These are phyloP conservation scores for Lasius fuliginosus DNA, from an alignment of 2,888 invertebrate genomes.

Conservation along the genomic window DNA sequence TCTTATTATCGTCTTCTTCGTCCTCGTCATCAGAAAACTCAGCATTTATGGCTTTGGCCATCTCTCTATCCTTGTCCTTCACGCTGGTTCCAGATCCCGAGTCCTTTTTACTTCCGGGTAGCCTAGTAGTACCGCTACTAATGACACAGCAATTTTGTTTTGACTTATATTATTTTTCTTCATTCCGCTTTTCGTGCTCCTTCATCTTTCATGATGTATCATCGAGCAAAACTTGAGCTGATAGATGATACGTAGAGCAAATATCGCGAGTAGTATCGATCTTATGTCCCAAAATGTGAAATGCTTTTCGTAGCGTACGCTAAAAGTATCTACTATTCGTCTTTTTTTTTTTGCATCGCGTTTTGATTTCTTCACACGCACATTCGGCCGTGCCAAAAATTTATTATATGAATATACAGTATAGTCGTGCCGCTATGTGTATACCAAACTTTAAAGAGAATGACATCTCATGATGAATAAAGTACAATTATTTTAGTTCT, in stretches of 20 bases:
- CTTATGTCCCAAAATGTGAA: slow-evolving; percentile 74
- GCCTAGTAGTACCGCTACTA: slow-evolving; percentile 85
- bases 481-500: slow-evolving; percentile 75
- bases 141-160: slow-evolving; percentile 84
- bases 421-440: slow-evolving; percentile 69
- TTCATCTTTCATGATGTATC: slow-evolving; percentile 78
- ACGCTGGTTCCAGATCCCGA: slow-evolving; percentile 82
- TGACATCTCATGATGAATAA: slow-evolving; percentile 67
- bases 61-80: slow-evolving; percentile 85
- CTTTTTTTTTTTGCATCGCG: slow-evolving; percentile 75
- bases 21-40: slow-evolving; percentile 85
- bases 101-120: slow-evolving; percentile 86
- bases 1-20: slow-evolving; percentile 83
- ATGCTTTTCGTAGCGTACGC: slow-evolving; percentile 75
- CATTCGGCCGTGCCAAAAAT: slow-evolving; percentile 72
- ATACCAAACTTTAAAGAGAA: slow-evolving; percentile 73
- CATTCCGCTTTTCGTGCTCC: slow-evolving; percentile 73
- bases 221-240: slow-evolving; percentile 77
- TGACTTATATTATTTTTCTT: slow-evolving; percentile 83
- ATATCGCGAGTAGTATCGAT: slow-evolving; percentile 76
- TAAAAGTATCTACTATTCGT: slow-evolving; percentile 76
- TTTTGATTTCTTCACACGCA: slow-evolving; percentile 76
- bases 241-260: slow-evolving; percentile 75
- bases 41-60: slow-evolving; percentile 85
- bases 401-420: slow-evolving; percentile 66